These are phyloP conservation scores for Caenorhabditis sp. DNA, from an alignment of 2,888 invertebrate genomes.

Conservation along the genomic window DNA sequence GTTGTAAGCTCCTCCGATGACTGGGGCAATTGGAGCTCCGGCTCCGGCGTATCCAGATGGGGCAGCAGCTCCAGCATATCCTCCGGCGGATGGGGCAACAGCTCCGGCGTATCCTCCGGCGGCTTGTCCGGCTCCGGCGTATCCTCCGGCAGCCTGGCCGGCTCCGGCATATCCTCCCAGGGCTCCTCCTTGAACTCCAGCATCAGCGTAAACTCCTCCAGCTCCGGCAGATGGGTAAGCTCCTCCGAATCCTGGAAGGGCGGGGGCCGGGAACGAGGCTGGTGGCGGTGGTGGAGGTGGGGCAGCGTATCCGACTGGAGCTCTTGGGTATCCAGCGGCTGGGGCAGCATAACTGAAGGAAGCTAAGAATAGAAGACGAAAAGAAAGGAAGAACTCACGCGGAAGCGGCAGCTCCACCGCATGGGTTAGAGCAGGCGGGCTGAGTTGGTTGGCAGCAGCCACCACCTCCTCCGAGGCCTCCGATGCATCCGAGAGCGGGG, in stretches of 20 bases:
- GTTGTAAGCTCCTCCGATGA: conserved; percentile 41
- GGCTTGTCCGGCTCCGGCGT: conserved; percentile 13
- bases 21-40: conserved; percentile 22
- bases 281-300: conserved; percentile 54
- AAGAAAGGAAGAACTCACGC: conserved; percentile 23
- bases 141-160: background rate
- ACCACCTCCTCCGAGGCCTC: conserved; percentile 61
- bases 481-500: conserved; percentile 60
- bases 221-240: conserved; percentile 35
- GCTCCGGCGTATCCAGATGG: conserved; percentile 47
- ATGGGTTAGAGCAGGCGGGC: conserved; percentile 59
- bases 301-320: conserved; percentile 54
- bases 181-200: conserved; percentile 43
- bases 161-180: conserved; percentile 35
- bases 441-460: conserved; percentile 59
- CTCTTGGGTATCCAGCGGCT: conserved; percentile 53
- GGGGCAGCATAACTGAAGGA: conserved; percentile 46
- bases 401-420: conserved; percentile 57
- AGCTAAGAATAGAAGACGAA: background rate
- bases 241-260: conserved; percentile 34
- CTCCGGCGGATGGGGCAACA: background rate
- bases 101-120: conserved; percentile 22
- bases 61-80: conserved; percentile 44
- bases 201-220: conserved; percentile 46
- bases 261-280: conserved; percentile 21